Base-by-base conservation (phyloP, 2,888 invertebrate species). In the Theodoxus fluviatilis region DNA sequence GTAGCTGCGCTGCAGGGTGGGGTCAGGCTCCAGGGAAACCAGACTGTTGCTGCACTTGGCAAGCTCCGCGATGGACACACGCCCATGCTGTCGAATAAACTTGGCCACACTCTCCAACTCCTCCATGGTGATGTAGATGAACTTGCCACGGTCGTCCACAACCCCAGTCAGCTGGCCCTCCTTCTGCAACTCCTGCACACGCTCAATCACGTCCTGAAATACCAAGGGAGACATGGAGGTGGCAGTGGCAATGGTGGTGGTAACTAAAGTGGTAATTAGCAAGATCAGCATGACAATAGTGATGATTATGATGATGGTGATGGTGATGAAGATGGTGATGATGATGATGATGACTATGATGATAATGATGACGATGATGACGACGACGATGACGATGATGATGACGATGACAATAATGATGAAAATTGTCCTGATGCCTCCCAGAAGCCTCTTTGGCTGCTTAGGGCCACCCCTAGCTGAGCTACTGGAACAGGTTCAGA, bases 111-210 rank as follows among this genome's bases (percentile, higher is more conserved):
- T 93, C 81, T 93, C 91, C 74, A 98, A 90, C 88, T 99, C 99
- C 57, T 93, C 92, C 78, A 92, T 91, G 0, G 97, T 95, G 68
- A 99, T 94, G 87, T 95, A 99, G 84, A 99, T 98, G 86, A 99
- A 99, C 88, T 99, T 99, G 25, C 99, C 99, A 74, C 99, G 90
- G 87, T 99, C 99, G 85, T 99, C 99, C 77, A 99, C 94, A 0
- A 99, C 98, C 0, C 99, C 92, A 1, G 96, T 95, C n/a, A 99
- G 89, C 69, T 91, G 91, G 15, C 94, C 95, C 73, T 93, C 92
- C 0, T 91, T 90, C 81, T 95, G 93, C 63, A 99, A 89, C 63
- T 93, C 92, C 75, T 94, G 92, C 74, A 99, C 93, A 78, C 98
- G 91, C 65, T 89, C 84, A 40, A 90, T 88, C 31, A 86, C 87